Base-by-base conservation (phyloP, 2,888 invertebrate species). In the Synergus gifuensis region DNA sequence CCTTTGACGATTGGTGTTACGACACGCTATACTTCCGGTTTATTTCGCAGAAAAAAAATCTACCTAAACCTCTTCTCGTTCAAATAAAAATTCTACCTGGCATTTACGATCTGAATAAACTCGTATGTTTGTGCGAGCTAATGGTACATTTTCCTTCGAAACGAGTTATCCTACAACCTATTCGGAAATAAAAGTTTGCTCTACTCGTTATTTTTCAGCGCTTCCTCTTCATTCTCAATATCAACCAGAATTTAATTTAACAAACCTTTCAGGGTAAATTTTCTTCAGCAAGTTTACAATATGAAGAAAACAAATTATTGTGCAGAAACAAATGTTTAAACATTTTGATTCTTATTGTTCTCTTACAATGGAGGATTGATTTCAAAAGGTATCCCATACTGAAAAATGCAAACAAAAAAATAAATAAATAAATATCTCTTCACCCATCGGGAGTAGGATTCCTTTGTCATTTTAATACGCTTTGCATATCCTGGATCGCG, bases 1-100 rank as follows among this genome's bases (percentile, higher is more conserved):
- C 82, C 80, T 83, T 83, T 85, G 86, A 85, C 85, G 81, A 78
- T 83, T 82, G 82, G 80, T 79, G 80, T 79, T 79, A 42, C 18
- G 4, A 9, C n/a, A 12, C n/a, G 12, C 1, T 18, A 42, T 12
- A 11, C 76, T 76, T 49, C 54, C 28, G 54, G 28, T 49, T 76
- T 54, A 49, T 76, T 36, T 7, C n/a, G 11, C 2, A 14, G 28
- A 40, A 66, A 66, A 64, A 66, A 64, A 64, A 16, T 16, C n/a
- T 18, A 66, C 42, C 42, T 62, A 28, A 14, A 14, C 28, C 62
- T 28, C 11, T 66, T 42, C 22, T 67, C 12, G 12, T 46, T 22
- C n/a, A 49, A 73, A 49, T 49, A 54, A 73, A 49, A 12, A n/a
- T 36, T n/a, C 36, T 36, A 9, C 36, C 3, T 49, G 54, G 28